Conservation (phyloP, 2,797 vertebrate genomes). For the Poecilia picta region DNA sequence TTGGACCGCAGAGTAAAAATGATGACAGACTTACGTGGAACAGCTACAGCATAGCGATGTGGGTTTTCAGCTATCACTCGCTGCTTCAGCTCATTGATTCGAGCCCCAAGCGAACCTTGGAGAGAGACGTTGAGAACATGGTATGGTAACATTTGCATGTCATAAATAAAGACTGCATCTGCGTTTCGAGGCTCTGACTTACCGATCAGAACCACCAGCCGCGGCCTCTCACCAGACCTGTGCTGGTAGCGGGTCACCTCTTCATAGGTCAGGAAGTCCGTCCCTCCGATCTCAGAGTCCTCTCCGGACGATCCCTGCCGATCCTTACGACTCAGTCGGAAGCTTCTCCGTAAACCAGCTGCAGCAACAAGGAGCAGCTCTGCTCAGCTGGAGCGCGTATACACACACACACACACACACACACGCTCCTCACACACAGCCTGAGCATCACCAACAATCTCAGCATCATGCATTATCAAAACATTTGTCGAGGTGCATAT, state of each 20-base stretch:
- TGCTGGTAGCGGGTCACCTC: slow-evolving; percentile 94
- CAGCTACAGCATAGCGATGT: slow-evolving; percentile 91
- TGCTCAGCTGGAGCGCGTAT: slow-evolving; percentile 12
- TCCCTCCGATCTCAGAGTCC: slow-evolving; percentile 70
- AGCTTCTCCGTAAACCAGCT: slow-evolving; percentile 95
- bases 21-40: slow-evolving; percentile 87
- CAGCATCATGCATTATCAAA: slow-evolving; percentile 63
- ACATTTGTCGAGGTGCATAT: slow-evolving; percentile 25
- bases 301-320: slow-evolving; percentile 82
- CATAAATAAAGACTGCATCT: slow-evolving; percentile 10
- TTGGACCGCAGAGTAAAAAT: neutral
- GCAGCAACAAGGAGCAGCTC: slow-evolving; percentile 14
- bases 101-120: slow-evolving; percentile 91
- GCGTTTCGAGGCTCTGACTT: slow-evolving; percentile 67
- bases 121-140: neutral
- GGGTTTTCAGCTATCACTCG: slow-evolving; percentile 93
- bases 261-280: slow-evolving; percentile 89
- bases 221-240: slow-evolving; percentile 85
- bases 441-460: slow-evolving; percentile 14
- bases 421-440: neutral
- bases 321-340: slow-evolving; percentile 91
- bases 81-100: slow-evolving; percentile 93
- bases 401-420: no score
- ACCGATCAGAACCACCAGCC: slow-evolving; percentile 95
- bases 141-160: no score